Conservation (phyloP, 2,888 invertebrate species). For the Morpho achilles region DNA sequence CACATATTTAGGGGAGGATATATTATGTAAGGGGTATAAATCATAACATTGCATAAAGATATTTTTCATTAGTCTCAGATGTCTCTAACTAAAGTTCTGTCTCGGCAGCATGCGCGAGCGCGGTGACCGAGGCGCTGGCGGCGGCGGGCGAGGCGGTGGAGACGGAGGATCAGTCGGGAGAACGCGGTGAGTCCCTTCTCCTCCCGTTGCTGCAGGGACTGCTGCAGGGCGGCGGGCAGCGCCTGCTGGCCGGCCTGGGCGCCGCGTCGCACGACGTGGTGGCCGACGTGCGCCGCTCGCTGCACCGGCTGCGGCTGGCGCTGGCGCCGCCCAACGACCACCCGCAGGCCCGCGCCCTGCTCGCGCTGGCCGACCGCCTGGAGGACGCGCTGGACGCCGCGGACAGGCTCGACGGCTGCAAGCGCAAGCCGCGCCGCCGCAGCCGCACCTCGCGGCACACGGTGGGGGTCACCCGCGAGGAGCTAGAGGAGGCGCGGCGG, state of each 20-base stretch:
- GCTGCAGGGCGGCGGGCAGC: constrained; percentile 74
- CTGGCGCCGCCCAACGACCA: constrained; percentile 78
- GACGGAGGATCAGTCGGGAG: constrained; percentile 37
- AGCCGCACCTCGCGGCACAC: constrained; percentile 86
- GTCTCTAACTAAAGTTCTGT: background rate
- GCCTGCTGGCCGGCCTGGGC: constrained; percentile 63
- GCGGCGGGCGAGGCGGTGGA: constrained; percentile 54
- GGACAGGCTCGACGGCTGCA: constrained; percentile 60
- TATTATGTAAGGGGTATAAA: no score
- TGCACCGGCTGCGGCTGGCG: constrained; percentile 86
- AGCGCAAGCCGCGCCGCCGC: constrained; percentile 72
- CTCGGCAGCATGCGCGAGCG: constrained; percentile 62
- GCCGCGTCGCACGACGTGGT: constrained; percentile 81
- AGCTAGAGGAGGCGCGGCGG: constrained; percentile 87
- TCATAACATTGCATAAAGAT: no score
- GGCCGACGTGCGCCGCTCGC: constrained; percentile 87
- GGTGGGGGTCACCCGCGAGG: constrained; percentile 90
- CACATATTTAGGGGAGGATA: no score
- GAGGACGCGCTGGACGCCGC: constrained; percentile 77
- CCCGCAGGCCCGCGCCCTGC: constrained; percentile 79
- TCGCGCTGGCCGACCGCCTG: constrained; percentile 84
- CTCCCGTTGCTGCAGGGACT: constrained; percentile 84
- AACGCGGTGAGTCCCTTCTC: constrained; percentile 87
- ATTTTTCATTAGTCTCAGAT: no score
- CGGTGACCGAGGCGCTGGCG: constrained; percentile 66